Percentiles rank a stretch among this genome's conserved stretches.
Evolutionary conservation across 2,797 vertebrate species (phyloP).

Genomic region (Scomberomorus guttatus): DNA sequence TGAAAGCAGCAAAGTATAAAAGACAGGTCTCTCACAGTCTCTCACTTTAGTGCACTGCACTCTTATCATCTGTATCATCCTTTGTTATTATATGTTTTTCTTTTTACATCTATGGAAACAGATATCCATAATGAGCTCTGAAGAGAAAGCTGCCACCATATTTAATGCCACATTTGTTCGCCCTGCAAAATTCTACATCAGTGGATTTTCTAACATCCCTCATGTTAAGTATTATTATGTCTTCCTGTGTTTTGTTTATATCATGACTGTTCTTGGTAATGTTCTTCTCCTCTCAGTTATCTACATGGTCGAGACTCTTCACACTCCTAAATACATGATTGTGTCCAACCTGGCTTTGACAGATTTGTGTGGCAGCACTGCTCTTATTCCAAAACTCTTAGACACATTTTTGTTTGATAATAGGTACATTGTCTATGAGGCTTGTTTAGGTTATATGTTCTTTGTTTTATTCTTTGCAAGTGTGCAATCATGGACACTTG

Average conservation of each 20-base stretch:
- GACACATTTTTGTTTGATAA: conserved; percentile 62
- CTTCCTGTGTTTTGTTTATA: conserved; percentile 72
- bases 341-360: conserved; percentile 73
- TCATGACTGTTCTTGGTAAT: conserved; percentile 71
- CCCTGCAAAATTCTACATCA: conserved; percentile 65
- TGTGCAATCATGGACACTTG: conserved; percentile 72
- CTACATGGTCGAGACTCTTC: conserved; percentile 60
- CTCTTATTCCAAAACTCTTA: conserved; percentile 69
- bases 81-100: neutral
- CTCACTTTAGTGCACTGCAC: neutral
- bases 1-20: neutral
- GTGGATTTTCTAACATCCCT: conserved; percentile 64
- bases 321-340: conserved; percentile 72
- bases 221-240: conserved; percentile 65
- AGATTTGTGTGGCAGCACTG: conserved; percentile 75
- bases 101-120: neutral
- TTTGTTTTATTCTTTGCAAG: conserved; percentile 50
- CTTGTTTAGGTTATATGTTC: conserved; percentile 67
- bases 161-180: conserved; percentile 64
- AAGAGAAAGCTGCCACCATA: neutral
- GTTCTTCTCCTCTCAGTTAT: conserved; percentile 70
- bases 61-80: neutral
- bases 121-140: neutral
- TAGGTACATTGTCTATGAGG: conserved; percentile 62
- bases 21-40: neutral